A percentile compares a stretch with the other conserved stretches of the same genome.
These are phyloP conservation scores for Eumerus sabulonum DNA, from an alignment of 2,888 invertebrate species.

Conservation along the genomic window DNA sequence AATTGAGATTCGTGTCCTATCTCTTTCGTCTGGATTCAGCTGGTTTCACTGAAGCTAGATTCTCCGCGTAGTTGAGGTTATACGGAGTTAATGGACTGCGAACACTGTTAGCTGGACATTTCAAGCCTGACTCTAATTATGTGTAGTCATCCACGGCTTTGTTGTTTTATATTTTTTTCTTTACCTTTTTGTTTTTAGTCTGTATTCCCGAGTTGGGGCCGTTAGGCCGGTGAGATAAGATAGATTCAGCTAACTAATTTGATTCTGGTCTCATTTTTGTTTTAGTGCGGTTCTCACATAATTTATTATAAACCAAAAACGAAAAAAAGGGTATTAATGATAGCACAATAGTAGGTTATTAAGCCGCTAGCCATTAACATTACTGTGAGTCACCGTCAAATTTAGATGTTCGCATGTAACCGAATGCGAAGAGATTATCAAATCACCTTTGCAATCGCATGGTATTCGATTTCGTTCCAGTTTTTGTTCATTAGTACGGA, in stretches of 20 bases:
- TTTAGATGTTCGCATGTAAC: neutral
- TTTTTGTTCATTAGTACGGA: slow-evolving; percentile 11
- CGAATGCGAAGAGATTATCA: slow-evolving; percentile 1
- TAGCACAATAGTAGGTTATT: neutral
- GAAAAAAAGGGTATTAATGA: neutral
- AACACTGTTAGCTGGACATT: too few species aligned
- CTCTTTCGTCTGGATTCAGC: too few species aligned
- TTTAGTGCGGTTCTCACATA: neutral
- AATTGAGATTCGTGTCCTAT: too few species aligned
- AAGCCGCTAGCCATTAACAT: neutral
- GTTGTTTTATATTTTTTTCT: neutral
- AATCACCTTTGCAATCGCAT: neutral
- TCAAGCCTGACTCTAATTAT: neutral
- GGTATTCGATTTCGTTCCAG: slow-evolving; percentile 16
- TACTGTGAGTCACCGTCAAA: neutral
- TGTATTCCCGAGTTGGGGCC: neutral
- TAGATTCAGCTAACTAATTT: neutral
- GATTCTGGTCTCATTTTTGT: neutral
- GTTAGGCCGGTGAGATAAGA: neutral
- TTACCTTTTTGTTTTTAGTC: neutral
- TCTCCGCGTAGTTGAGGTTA: too few species aligned
- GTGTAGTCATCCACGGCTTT: neutral
- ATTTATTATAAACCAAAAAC: slow-evolving; percentile 10
- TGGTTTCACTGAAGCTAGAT: too few species aligned
- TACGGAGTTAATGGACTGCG: too few species aligned